These are phyloP conservation scores for Crioceris asparagi DNA, from an alignment of 2,888 invertebrate genomes.

Conservation along the genomic window DNA sequence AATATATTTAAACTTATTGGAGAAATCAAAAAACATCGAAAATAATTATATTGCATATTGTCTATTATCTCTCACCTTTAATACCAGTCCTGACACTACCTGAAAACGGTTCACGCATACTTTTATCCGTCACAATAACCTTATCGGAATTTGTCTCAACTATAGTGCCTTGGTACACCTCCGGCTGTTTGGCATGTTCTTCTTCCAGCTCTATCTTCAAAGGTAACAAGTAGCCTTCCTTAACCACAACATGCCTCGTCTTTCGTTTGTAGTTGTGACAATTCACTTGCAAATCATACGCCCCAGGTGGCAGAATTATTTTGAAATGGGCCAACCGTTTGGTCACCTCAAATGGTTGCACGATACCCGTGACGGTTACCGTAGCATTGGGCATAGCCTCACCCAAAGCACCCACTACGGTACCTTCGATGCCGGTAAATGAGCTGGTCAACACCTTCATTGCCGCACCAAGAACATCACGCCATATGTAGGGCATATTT, in stretches of 20 bases:
- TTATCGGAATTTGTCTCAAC: slow-evolving; percentile 7
- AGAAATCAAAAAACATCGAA: too few species aligned
- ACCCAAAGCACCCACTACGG: slow-evolving; percentile 53
- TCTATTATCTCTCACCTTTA: slow-evolving; percentile 25
- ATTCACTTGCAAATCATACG: slow-evolving; percentile 50
- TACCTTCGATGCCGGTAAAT: slow-evolving; percentile 60
- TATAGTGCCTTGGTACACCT: slow-evolving; percentile 11
- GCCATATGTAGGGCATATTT: slow-evolving; percentile 62
- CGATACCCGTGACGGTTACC: slow-evolving; percentile 52
- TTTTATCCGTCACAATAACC: slow-evolving; percentile 11
- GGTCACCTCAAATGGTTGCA: slow-evolving; percentile 49
- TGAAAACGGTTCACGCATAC: slow-evolving; percentile 19
- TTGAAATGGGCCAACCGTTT: slow-evolving; percentile 62
- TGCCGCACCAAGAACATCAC: slow-evolving; percentile 52
- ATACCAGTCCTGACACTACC: slow-evolving; percentile 22
- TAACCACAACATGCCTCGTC: slow-evolving; percentile 38
- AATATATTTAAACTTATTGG: too few species aligned
- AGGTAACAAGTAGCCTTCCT: slow-evolving; percentile 33
- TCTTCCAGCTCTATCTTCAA: slow-evolving; percentile 28
- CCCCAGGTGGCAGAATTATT: slow-evolving; percentile 57
- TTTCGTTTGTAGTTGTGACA: slow-evolving; percentile 50
- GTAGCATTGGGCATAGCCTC: slow-evolving; percentile 60
- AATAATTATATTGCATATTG: too few species aligned
- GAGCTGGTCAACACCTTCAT: slow-evolving; percentile 51
- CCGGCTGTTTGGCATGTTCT: slow-evolving; percentile 5